These are phyloP conservation scores for Bombus waltoni DNA, from an alignment of 1,140 invertebrate species.

Conservation along the genomic window DNA sequence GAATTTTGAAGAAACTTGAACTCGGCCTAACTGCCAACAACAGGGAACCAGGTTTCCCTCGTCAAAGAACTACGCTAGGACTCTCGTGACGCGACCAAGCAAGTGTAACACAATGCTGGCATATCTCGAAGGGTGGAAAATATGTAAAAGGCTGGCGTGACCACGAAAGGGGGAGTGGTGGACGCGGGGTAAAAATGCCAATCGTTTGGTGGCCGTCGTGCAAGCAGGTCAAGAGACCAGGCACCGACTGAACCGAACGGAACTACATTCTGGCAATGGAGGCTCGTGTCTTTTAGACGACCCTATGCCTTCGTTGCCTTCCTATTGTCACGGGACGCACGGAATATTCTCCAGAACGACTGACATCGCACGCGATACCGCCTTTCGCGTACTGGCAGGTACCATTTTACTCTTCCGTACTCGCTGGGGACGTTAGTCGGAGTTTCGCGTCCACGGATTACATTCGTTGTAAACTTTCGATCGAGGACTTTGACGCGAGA, in stretches of 20 bases:
- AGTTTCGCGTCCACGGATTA: neutral
- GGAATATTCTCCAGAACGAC: slow-evolving; percentile 72
- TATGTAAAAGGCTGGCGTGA: neutral
- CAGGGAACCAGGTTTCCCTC: too few species aligned
- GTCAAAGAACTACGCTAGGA: neutral
- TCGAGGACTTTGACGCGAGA: neutral
- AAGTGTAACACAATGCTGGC: neutral
- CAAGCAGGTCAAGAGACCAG: slow-evolving; percentile 74
- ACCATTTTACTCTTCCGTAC: slow-evolving; percentile 60
- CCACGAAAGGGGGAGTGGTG: neutral
- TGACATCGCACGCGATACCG: slow-evolving; percentile 80
- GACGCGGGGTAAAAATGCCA: slow-evolving; percentile 5
- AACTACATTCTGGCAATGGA: slow-evolving; percentile 58
- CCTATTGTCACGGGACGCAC: slow-evolving; percentile 80
- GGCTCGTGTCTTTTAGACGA: slow-evolving; percentile 70
- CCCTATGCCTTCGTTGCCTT: slow-evolving; percentile 44
- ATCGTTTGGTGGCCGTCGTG: slow-evolving; percentile 37
- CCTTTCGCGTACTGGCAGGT: slow-evolving; percentile 68
- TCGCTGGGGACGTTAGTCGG: neutral
- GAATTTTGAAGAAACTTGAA: too few species aligned
- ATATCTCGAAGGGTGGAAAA: neutral
- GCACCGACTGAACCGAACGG: slow-evolving; percentile 65
- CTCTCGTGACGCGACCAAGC: neutral
- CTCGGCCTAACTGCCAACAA: neutral
- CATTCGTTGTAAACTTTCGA: neutral